Percentiles rank a stretch among this genome's conserved stretches.
Conservation (phyloP, 2,888 invertebrate genomes). For the Cheilosia vernalis region DNA sequence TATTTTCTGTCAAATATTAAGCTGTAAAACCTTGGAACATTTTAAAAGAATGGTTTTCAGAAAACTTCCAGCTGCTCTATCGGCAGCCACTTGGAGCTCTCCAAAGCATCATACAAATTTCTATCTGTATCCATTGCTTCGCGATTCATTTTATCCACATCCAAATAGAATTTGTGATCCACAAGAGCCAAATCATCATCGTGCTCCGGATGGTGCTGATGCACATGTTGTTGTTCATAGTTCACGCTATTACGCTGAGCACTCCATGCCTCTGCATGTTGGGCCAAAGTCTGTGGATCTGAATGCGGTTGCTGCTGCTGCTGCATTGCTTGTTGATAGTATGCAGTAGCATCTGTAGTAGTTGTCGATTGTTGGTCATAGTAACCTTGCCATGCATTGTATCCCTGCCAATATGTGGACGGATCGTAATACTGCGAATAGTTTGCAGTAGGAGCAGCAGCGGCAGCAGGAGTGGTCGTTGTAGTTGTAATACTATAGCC, state of each 20-base stretch:
- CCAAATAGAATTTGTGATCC: slow-evolving; percentile 90
- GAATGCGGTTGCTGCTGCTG: slow-evolving; percentile 81
- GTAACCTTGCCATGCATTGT: slow-evolving; percentile 91
- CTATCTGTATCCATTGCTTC: slow-evolving; percentile 90
- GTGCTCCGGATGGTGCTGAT: slow-evolving; percentile 78
- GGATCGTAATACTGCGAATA: slow-evolving; percentile 93
- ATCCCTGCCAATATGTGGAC: slow-evolving; percentile 94
- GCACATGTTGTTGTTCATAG: slow-evolving; percentile 81
- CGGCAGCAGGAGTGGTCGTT: slow-evolving; percentile 68
- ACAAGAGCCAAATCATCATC: slow-evolving; percentile 90
- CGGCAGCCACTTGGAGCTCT: slow-evolving; percentile 93
- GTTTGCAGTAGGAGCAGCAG: slow-evolving; percentile 75
- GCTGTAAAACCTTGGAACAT: slow-evolving; percentile 79
- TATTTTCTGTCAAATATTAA: neutral
- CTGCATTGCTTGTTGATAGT: slow-evolving; percentile 81
- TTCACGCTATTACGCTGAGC: slow-evolving; percentile 83
- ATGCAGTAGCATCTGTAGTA: slow-evolving; percentile 79
- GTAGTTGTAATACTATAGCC: slow-evolving; percentile 78
- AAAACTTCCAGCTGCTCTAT: slow-evolving; percentile 89
- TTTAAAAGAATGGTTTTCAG: slow-evolving; percentile 81
- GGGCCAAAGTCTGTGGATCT: slow-evolving; percentile 81
- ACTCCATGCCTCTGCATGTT: slow-evolving; percentile 84
- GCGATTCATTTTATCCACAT: slow-evolving; percentile 90
- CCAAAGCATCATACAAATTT: slow-evolving; percentile 91
- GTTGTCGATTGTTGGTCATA: slow-evolving; percentile 84